Evolutionary conservation across 2,797 vertebrate genomes (phyloP), one percentile per base, ranked within the genome.

Genomic region (Pipistrellus pygmaeus): DNA sequence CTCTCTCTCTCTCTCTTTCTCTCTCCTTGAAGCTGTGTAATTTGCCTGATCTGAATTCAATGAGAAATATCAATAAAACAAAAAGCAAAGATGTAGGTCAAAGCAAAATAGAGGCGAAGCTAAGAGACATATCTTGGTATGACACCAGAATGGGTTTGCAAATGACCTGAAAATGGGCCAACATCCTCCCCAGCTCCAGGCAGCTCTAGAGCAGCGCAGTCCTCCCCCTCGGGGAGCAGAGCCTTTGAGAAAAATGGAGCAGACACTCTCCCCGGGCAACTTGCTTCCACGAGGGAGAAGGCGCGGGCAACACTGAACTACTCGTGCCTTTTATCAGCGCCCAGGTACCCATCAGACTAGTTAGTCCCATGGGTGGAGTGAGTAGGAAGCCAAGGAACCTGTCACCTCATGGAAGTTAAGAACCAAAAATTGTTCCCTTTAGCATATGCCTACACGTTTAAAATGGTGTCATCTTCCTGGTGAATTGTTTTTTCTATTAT

Each of bases 11-110:
- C 46, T 81, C 18, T 38, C 0, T 51, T 25, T 62, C 46, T 62
- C 53, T 27, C 8, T 44, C 8, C 55, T 25, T 30, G 27, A 62
- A 30, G 13, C 13, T 62, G 27, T 62, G 27, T 62, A 12, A 62
- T 15, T 35, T 69, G 6, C 35, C 11, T 51, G 41, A 12, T 46
- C 48, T 93, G 32, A 55, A 69, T 30, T 75, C 7, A 75, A 2
- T 66, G 51, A 77, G 81, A 66, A 88, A 51, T n/a, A n/a, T n/a
- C n/a, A n/a, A n/a, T 71, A 68, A 83, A 68, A 90, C 76, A 68
- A 86, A 68, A 90, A 76, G 18, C 73, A 35, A 71, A 77, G 27
- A 30, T 4, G 5, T 2, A 71, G 8, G 55, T 66, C 48, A 66
- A 66, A 73, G 25, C 41, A 77, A 11, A 14, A 46, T 32, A 77